Percentiles rank a stretch among this genome's conserved stretches.
Evolutionary conservation across 1,140 invertebrate species (phyloP).

Genomic region (Adoxophyes honmai): DNA sequence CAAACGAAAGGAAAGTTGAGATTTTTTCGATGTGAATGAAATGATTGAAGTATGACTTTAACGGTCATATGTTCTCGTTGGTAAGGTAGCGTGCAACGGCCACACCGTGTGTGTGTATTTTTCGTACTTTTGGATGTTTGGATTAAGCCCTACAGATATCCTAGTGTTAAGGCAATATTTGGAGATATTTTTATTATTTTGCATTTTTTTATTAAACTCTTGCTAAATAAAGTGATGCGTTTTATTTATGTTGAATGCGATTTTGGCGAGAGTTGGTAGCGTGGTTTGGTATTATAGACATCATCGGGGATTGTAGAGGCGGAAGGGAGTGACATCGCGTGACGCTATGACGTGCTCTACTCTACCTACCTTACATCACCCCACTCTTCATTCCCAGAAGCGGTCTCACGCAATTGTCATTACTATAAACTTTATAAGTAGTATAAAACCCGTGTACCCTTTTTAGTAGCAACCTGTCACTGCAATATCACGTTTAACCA

Average conservation of each 20-base stretch:
- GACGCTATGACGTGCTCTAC: no score
- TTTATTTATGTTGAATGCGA: constrained; percentile 34
- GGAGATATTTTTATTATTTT: constrained; percentile 75
- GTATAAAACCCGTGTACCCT: no score
- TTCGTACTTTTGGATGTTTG: constrained; percentile 62
- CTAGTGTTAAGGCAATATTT: constrained; percentile 71
- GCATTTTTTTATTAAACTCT: constrained; percentile 77
- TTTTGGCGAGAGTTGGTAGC: neutral
- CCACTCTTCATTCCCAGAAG: no score
- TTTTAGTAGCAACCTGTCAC: no score
- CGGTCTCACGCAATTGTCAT: no score
- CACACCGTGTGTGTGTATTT: constrained; percentile 48
- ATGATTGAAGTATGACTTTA: no score
- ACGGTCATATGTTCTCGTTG: constrained; percentile 5
- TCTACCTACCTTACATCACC: no score
- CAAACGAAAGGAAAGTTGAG: neutral
- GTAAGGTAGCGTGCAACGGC: neutral
- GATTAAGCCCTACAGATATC: constrained; percentile 58
- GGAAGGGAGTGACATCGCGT: no score
- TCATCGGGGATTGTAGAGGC: no score
- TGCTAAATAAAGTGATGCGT: constrained; percentile 58
- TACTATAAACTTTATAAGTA: no score
- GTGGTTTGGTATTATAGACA: neutral
- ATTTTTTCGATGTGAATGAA: no score
- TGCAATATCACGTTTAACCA: no score